A percentile compares a stretch with the other conserved stretches of the same genome.
These are phyloP conservation scores for Callopanchax toddi DNA, from an alignment of 2,113 vertebrate genomes.

Conservation along the genomic window DNA sequence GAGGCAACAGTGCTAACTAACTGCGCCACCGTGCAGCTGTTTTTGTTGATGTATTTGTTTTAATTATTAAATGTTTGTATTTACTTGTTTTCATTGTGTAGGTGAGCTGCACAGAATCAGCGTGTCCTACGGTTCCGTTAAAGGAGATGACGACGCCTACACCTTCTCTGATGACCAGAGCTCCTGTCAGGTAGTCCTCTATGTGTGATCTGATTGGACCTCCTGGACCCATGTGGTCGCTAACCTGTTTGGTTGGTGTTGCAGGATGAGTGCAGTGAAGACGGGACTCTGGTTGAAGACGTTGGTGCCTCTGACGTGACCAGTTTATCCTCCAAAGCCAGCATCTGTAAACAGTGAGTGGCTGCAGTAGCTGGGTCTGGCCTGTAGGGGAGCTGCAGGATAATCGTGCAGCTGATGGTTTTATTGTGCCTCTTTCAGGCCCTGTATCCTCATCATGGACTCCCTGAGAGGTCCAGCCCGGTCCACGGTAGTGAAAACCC, in stretches of 20 bases:
- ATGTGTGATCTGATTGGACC: too few relatives aligned
- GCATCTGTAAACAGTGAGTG: conserved; percentile 92
- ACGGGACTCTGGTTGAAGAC: conserved; percentile 87
- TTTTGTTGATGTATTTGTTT: not conserved
- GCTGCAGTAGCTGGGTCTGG: not conserved
- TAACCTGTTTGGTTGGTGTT: not conserved
- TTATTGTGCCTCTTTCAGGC: conserved; percentile 75
- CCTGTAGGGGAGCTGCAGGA: not conserved
- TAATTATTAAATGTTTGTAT: too few relatives aligned
- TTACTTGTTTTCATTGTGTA: conserved; percentile 54
- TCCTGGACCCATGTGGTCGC: fast-evolving
- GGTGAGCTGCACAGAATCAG: conserved; percentile 93
- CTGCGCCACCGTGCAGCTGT: too few relatives aligned
- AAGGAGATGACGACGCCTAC: conserved; percentile 83
- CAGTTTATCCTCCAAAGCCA: conserved; percentile 82
- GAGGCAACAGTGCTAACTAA: too few relatives aligned
- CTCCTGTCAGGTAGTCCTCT: conserved; percentile 83
- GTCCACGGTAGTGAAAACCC: conserved; percentile 93
- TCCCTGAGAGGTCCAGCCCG: conserved; percentile 92
- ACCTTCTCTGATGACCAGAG: conserved; percentile 95
- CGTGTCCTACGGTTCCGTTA: conserved; percentile 83
- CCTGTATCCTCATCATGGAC: conserved; percentile 98
- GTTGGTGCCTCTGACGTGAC: conserved; percentile 79
- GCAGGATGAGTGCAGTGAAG: conserved; percentile 95
- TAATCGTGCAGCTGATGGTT: too few relatives aligned